Evolutionary conservation across 2,797 vertebrate species (phyloP), one percentile per base, ranked within the genome.

Genomic region (Gymnocypris eckloni): DNA sequence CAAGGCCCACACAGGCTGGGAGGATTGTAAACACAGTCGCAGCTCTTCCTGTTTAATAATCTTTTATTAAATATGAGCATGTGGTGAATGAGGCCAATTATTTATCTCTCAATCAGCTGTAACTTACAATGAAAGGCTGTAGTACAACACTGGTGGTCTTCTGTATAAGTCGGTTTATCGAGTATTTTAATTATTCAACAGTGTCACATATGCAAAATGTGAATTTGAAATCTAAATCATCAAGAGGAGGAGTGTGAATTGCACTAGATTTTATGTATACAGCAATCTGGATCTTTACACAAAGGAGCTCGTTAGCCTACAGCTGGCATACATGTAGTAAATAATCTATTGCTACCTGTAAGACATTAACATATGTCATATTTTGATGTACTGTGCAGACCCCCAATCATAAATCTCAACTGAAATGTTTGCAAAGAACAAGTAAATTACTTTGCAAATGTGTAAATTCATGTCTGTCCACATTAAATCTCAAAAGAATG

Each of bases 401-500:
- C 48, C 82, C 64, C 73, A 54, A 52, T 54, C 72, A 84, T 84
- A 61, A 59, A 78, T 61, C 61, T 71, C 22, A 18, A 48, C 11
- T 71, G 16, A 61, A 82, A 20, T 69, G 33, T 78, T 59, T 39
- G 39, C 41, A 66, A n/a, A 48, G 48, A 87, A 33, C 48, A 87
- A 80, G 61, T 56, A 80, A 25, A 80, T 45, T 45, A 45, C 39
- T 80, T 67, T 77, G 59, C 16, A 75, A 75, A 66, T 52, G 28
- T 64, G n/a, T 75, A 66, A 80, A 84, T 84, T 48, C 69, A 80
- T 52, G 77, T 84, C 76, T 80, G 37, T 20, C 69, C 33, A 59
- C 48, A 80, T 92, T 92, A 92, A 92, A 92, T 92, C 90, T 92
- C 85, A 75, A 88, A 89, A 87, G 39, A 92, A 92, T 87, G 89